Evolutionary conservation across 2,888 invertebrate genomes (phyloP), one percentile per base, ranked within the genome.

Genomic region (Drosophila pseudotakahashii): DNA sequence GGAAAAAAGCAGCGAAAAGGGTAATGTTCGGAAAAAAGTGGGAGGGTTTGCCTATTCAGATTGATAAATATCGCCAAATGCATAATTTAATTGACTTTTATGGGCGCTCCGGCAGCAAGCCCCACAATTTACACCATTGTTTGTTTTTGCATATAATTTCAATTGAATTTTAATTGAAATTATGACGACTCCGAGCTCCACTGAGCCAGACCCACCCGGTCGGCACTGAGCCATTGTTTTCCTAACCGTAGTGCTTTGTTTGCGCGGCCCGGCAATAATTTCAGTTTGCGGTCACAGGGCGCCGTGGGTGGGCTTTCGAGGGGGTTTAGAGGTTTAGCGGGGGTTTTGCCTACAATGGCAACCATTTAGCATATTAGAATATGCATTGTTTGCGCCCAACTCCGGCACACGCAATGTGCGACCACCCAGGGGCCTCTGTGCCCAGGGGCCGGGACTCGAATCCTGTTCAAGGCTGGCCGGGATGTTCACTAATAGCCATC

Each of bases 121-220:
- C 71, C 74, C 62, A 66, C 72, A 66, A 83, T 76, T 81, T 73
- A 55, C 62, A 67, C 66, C 66, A 79, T 80, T 80, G 80, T 80
- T 73, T 61, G 73, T 76, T 79, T 77, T 78, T 68, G 86, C 82
- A 85, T 83, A 85, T 73, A 80, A 82, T 78, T 82, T 77, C 68
- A 77, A 81, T 86, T 83, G 86, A 79, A 82, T 82, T 86, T 82
- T 82, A 82, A 86, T 82, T 82, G 82, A 86, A 83, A 81, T 86
- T 83, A 79, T 79, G 71, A 73, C 77, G 59, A 73, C 58, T 67
- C 67, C 59, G 61, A 69, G 73, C 48, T 79, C 76, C 69, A 76
- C 70, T 23, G 54, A 61, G 69, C 62, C 70, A 45, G 39, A 39
- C 54, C 36, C 36, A 47, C 41, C 64, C 64, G 69, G 67, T 63